Base-by-base conservation (phyloP, 2,888 invertebrate species). In the Apeira syringaria region DNA sequence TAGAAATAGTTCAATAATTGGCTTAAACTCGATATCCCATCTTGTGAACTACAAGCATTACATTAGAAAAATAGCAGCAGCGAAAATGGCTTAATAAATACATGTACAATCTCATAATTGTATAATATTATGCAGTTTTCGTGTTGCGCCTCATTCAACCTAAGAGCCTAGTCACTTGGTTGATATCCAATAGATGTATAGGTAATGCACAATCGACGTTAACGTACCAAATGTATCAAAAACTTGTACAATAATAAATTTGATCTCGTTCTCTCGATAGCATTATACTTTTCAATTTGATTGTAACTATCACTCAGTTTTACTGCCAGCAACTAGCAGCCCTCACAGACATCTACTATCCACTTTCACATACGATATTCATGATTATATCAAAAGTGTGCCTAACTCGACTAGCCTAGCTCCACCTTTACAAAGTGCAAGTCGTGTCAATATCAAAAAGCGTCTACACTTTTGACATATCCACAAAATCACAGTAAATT, bases 291-390 rank as follows among this genome's bases (percentile, higher is more conserved):
- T 65, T 80, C 86, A 86, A 88, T 87, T 87, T 80, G 76, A 87
- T 88, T 88, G 85, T 84, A 76, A 71, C 75, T 87, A 88, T 87
- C 88, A 89, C 88, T 76, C 82, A 74, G 80, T 87, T 88, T 78
- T 85, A 82, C 80, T 86, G 88, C 88, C 79, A 88, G 88, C 77
- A 75, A 57, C 88, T 88, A 82, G 88, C 88, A 87, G 78, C 61
- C 75, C 66, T 80, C 83, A 82, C 80, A 80, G 35, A 35, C 41
- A 65, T 63, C 59, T 74, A 71, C 68, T 61, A 61, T 61, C 68
- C 59, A 76, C 75, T 70, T 80, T 73, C 69, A 68, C 70, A 74
- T 76, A 48, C 58, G 53, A 65, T 60, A 65, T 65, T 68, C 60
- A 71, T 67, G 74, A 70, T 71, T 68, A 72, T 66, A 71, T 67